phyloP scores from a whole-genome alignment of 2,888 invertebrate genomes.

The Pherbina coryleti region DNA sequence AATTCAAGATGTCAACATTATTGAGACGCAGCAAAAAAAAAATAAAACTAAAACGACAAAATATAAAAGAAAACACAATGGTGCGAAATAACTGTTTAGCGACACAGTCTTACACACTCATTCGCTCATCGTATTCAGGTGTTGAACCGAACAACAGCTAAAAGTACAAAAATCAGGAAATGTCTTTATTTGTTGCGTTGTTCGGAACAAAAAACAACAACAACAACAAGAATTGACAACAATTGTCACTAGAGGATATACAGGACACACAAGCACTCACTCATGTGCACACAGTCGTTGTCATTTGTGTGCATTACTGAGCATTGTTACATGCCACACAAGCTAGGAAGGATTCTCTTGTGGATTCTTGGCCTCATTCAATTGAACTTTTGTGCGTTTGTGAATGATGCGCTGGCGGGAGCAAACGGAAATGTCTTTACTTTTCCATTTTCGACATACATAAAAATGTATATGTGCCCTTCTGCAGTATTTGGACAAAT shows the following conservation, averaged over 20 bases:
- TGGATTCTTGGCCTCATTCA: background rate
- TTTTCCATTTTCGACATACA: background rate
- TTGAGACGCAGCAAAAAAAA: background rate
- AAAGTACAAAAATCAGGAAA: slow-evolving; percentile 60
- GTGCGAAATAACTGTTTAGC: background rate
- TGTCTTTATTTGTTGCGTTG: slow-evolving; percentile 55
- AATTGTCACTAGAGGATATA: background rate
- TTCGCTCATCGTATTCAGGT: slow-evolving; percentile 34
- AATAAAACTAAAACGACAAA: no score
- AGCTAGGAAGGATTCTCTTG: background rate
- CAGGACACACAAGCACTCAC: background rate
- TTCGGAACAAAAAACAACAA: background rate
- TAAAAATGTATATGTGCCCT: no score
- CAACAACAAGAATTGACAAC: background rate
- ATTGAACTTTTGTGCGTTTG: background rate
- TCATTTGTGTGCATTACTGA: no score
- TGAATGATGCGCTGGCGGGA: background rate
- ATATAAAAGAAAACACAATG: background rate
- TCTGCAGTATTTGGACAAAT: no score
- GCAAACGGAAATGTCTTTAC: background rate
- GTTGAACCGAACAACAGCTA: slow-evolving; percentile 32
- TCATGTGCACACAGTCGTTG: background rate
- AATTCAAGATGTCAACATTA: slow-evolving; percentile 6
- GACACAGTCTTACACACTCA: background rate
- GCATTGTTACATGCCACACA: background rate